phyloP scores from a whole-genome alignment of 92 coral and sea anemone genomes.

The Bergia puertoricense region DNA sequence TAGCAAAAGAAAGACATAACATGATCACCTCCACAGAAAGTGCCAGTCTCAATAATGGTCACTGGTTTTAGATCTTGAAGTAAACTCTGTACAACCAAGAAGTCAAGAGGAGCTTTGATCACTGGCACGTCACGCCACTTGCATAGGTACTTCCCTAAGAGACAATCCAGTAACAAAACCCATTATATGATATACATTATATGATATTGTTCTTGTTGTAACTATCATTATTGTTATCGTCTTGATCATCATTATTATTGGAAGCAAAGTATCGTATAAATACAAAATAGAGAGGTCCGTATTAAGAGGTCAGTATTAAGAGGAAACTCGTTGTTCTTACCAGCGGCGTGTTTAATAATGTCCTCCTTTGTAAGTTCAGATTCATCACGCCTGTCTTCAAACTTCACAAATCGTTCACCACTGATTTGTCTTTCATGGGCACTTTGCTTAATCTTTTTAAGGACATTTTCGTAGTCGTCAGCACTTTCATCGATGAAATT shows the following conservation, averaged over 20 bases:
- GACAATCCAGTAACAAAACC: not conserved
- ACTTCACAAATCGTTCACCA: conserved; percentile 35
- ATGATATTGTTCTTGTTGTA: too few relatives aligned
- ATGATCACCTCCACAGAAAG: not conserved
- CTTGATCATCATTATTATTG: too few relatives aligned
- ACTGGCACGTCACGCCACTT: conserved; percentile 51
- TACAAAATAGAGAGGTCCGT: too few relatives aligned
- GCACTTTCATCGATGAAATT: not conserved
- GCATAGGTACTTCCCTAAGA: conserved; percentile 37
- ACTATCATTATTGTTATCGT: too few relatives aligned
- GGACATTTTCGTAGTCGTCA: not conserved
- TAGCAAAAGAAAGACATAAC: too few relatives aligned
- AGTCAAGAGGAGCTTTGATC: conserved; percentile 45
- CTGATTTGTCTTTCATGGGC: conserved; percentile 16
- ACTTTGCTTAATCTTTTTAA: not conserved
- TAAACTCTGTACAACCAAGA: conserved; percentile 36
- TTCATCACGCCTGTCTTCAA: conserved; percentile 47
- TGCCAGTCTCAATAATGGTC: conserved; percentile 54
- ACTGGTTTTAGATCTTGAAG: conserved; percentile 60
- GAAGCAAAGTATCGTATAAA: too few relatives aligned
- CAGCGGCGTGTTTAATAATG: conserved; percentile 29
- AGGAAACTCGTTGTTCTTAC: not conserved
- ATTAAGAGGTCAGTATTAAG: too few relatives aligned
- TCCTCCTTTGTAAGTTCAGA: conserved; percentile 44
- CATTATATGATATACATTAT: too few relatives aligned